phyloP scores from a whole-genome alignment of 2,888 invertebrate species.

The Caprella mutica region DNA sequence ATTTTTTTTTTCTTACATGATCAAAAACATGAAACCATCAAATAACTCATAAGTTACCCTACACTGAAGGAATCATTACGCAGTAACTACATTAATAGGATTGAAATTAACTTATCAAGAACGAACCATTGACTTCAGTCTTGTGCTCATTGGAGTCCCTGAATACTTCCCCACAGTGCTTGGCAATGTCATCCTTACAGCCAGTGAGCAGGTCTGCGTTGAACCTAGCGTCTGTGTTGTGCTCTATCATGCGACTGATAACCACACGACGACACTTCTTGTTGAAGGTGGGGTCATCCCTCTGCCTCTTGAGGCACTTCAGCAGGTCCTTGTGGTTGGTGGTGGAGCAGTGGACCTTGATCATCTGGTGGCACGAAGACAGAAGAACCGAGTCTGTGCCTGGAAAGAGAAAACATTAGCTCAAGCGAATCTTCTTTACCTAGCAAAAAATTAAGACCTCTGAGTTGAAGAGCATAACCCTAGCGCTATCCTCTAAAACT shows the following conservation, averaged over 20 bases:
- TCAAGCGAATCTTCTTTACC: too few relatives aligned
- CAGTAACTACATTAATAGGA: too few relatives aligned
- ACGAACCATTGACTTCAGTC: slow-evolving; percentile 14
- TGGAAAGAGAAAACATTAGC: too few relatives aligned
- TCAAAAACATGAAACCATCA: too few relatives aligned
- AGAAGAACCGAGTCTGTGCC: slow-evolving; percentile 74
- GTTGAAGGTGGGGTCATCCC: slow-evolving; percentile 66
- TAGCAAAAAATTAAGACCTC: too few relatives aligned
- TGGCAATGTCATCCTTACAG: slow-evolving; percentile 69
- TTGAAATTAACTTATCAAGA: too few relatives aligned
- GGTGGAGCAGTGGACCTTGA: slow-evolving; percentile 68
- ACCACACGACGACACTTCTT: slow-evolving; percentile 70
- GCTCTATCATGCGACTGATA: slow-evolving; percentile 77
- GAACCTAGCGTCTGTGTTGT: slow-evolving; percentile 77
- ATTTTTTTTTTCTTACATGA: too few relatives aligned
- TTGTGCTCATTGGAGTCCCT: neutral
- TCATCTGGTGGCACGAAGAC: slow-evolving; percentile 72
- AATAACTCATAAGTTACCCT: too few relatives aligned
- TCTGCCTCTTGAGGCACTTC: slow-evolving; percentile 65
- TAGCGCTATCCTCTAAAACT: too few relatives aligned
- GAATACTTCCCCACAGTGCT: slow-evolving; percentile 49
- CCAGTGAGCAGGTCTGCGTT: slow-evolving; percentile 70
- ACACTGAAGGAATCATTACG: too few relatives aligned
- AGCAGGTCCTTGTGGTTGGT: slow-evolving; percentile 55
- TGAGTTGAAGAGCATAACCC: too few relatives aligned